Evolutionary conservation across 2,888 invertebrate genomes (phyloP), one percentile per base, ranked within the genome.

Genomic region (Operophtera brumata): DNA sequence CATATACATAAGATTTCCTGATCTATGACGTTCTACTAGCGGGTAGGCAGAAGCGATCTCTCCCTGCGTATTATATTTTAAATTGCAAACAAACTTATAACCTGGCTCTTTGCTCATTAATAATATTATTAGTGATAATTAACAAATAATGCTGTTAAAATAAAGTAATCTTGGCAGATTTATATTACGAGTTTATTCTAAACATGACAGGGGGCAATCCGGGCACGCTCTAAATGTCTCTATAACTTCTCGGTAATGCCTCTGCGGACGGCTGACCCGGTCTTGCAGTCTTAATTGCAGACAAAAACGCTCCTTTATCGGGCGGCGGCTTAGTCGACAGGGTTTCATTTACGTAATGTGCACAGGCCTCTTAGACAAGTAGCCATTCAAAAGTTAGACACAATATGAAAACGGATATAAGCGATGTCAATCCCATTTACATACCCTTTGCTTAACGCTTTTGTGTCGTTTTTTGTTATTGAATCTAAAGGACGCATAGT

Each of bases 291-390:
- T 87, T 89, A 89, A 88, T 89, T 88, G 84, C 82, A 78, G 74
- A 84, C 87, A 84, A 87, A n/a, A 89, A 86, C 83, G 74, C 81
- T 79, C 83, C 80, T 84, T 84, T 88, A 86, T 79, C 78, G 75
- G 76, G 67, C 69, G 70, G 67, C 69, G 70, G 75, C 67, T 68
- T 67, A 76, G 74, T 71, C 69, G 75, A 76, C 82, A 73, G 78
- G 76, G 80, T 82, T 80, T 80, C 82, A 77, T 86, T 85, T 84
- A 81, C 73, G 85, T 77, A 67, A 67, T 71, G 72, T 69, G 73
- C 75, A 80, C 76, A 82, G 7, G 12, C 12, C 13, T 30, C 6
- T 34, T 13, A 36, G 13, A 36, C 13, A 36, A 36, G 13, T 13
- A 13, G 12, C 7, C 1, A 13, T 36, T 9, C 20, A 20, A 20